These are phyloP conservation scores for Rhea americana DNA, from an alignment of 2,113 vertebrate species.

Conservation along the genomic window DNA sequence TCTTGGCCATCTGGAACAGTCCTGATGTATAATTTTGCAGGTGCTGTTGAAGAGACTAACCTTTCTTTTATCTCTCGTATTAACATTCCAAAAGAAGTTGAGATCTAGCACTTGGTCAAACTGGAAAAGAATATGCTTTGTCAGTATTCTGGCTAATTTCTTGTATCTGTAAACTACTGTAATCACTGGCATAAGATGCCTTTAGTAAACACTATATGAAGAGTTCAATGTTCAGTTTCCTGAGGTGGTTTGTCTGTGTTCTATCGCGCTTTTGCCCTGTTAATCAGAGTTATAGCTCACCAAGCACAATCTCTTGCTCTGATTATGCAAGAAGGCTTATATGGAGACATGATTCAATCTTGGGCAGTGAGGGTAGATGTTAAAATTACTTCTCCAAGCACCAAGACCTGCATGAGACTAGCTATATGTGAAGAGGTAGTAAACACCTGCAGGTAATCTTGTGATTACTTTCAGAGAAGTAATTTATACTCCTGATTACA, in stretches of 20 bases:
- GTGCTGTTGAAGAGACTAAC: neutral
- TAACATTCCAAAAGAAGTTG: constrained; percentile 6
- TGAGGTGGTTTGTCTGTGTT: neutral
- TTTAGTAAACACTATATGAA: neutral
- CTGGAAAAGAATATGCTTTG: neutral
- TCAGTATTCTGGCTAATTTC: neutral
- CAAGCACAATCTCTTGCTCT: neutral
- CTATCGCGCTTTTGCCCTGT: neutral
- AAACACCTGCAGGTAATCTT: neutral
- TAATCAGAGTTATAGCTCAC: neutral
- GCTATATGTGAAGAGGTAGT: neutral
- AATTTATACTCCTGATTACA: neutral
- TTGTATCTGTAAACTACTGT: neutral
- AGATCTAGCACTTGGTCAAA: neutral
- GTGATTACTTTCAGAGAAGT: neutral
- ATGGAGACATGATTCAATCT: neutral
- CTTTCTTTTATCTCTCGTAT: neutral
- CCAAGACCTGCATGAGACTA: neutral
- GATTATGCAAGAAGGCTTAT: neutral
- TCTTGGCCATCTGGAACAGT: neutral
- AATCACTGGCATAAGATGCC: neutral
- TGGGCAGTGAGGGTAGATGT: neutral
- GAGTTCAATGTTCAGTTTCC: neutral
- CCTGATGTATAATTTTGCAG: neutral
- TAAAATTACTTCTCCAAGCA: neutral